These are phyloP conservation scores for Anneissia japonica DNA, from an alignment of 35 echinoderm and acorn worm species.

Conservation along the genomic window DNA sequence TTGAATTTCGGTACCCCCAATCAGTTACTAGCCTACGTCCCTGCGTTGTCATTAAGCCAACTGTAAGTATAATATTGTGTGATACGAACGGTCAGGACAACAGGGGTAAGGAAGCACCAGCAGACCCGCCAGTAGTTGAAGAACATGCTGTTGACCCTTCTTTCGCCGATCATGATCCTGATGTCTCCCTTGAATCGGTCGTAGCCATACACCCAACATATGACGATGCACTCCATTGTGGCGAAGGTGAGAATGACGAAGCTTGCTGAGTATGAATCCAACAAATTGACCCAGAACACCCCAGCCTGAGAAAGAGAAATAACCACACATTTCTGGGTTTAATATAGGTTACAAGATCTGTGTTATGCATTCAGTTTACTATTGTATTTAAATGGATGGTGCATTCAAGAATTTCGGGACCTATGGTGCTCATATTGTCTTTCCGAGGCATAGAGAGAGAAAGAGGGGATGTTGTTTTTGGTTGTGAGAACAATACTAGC, in stretches of 20 bases:
- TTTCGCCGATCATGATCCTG: slow-evolving; percentile 37
- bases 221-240: slow-evolving; percentile 25
- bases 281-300: slow-evolving; percentile 40
- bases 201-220: slow-evolving; percentile 61
- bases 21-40: neutral
- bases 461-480: too few relatives aligned
- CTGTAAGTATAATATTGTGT: neutral
- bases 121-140: slow-evolving; percentile 37
- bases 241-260: slow-evolving; percentile 34
- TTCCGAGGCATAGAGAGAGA: too few relatives aligned
- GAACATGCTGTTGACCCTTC: slow-evolving; percentile 19
- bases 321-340: too few relatives aligned
- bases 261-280: slow-evolving; percentile 45
- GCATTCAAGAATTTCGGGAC: too few relatives aligned
- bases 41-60: neutral
- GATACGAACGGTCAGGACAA: slow-evolving; percentile 9
- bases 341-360: too few relatives aligned
- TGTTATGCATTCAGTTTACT: too few relatives aligned
- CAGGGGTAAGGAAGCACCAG: slow-evolving; percentile 29
- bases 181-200: slow-evolving; percentile 62
- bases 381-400: too few relatives aligned
- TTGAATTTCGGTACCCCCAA: neutral
- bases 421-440: too few relatives aligned
- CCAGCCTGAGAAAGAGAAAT: slow-evolving; percentile 41
- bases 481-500: too few relatives aligned